These are phyloP conservation scores for Neopelma chrysocephalum DNA, from an alignment of 2,797 vertebrate species.

Conservation along the genomic window DNA sequence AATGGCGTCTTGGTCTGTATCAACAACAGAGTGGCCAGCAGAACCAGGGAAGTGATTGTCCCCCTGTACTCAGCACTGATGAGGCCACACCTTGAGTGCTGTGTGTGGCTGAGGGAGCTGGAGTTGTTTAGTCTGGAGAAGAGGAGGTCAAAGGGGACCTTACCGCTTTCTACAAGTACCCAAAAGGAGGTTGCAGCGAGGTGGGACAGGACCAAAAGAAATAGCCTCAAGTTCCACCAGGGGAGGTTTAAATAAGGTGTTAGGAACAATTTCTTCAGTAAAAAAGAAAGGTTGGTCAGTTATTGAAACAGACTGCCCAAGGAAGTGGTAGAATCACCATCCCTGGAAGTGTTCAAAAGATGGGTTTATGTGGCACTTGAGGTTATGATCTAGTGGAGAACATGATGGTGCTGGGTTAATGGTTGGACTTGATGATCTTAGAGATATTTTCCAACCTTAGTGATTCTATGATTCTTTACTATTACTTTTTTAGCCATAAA, in stretches of 20 bases:
- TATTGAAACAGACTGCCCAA: not conserved
- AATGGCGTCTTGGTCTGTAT: not conserved
- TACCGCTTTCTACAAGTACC: not conserved
- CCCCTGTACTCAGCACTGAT: not conserved
- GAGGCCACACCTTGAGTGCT: not conserved
- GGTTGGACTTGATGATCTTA: not conserved
- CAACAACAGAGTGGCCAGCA: not conserved
- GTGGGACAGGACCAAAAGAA: not conserved
- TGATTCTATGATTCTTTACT: not conserved
- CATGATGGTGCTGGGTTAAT: not conserved
- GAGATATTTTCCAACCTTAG: not conserved
- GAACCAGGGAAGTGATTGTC: not conserved
- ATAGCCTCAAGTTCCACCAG: not conserved
- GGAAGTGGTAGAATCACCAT: not conserved
- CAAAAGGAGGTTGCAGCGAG: not conserved
- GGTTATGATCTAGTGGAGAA: not conserved
- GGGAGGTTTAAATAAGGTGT: not conserved
- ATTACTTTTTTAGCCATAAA: not conserved
- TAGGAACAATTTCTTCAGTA: not conserved
- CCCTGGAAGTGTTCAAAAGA: not conserved
- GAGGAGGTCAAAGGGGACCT: not conserved
- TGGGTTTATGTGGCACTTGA: accelerated
- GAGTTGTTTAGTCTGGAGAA: not conserved
- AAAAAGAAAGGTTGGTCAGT: not conserved
- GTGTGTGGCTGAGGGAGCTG: not conserved